Percentiles rank a stretch among this genome's conserved stretches.
Conservation (phyloP, 64 coral and sea anemone species). For the Porites lutea region DNA sequence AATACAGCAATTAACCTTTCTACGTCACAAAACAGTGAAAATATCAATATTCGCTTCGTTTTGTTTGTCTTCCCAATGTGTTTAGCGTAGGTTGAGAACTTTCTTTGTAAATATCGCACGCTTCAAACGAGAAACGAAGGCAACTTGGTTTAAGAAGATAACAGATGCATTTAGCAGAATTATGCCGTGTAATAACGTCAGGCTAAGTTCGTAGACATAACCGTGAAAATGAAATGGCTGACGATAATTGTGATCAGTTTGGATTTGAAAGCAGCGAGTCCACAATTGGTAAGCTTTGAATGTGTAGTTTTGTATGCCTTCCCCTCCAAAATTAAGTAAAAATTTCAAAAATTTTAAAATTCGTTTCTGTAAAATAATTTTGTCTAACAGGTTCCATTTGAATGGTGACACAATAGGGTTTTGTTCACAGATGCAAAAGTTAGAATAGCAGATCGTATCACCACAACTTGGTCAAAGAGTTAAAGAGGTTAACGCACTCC, state of each 20-base stretch:
- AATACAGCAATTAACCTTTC: not conserved
- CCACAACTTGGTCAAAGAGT: too few species aligned
- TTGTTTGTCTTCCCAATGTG: not conserved
- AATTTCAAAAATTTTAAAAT: too few species aligned
- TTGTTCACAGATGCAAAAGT: too few species aligned
- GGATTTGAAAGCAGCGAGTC: not conserved
- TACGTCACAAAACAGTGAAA: slow-evolving; percentile 2
- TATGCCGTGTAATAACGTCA: not conserved
- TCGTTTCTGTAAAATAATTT: too few species aligned
- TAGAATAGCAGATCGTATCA: too few species aligned
- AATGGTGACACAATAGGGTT: too few species aligned
- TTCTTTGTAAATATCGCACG: not conserved
- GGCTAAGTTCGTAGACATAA: too few species aligned
- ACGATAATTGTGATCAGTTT: not conserved
- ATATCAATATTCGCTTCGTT: not conserved
- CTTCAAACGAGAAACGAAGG: not conserved
- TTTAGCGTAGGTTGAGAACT: not conserved
- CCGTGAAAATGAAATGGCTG: not conserved
- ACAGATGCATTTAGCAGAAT: not conserved
- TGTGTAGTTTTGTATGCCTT: too few species aligned
- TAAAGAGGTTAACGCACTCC: too few species aligned
- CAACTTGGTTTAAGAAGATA: too few species aligned
- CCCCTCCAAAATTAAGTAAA: too few species aligned
- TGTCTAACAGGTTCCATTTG: too few species aligned
- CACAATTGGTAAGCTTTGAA: not conserved